Percentiles rank a stretch among this genome's conserved stretches.
Conservation (phyloP, 2,888 invertebrate species). For the Pseudococcus jackbeardsleyi region DNA sequence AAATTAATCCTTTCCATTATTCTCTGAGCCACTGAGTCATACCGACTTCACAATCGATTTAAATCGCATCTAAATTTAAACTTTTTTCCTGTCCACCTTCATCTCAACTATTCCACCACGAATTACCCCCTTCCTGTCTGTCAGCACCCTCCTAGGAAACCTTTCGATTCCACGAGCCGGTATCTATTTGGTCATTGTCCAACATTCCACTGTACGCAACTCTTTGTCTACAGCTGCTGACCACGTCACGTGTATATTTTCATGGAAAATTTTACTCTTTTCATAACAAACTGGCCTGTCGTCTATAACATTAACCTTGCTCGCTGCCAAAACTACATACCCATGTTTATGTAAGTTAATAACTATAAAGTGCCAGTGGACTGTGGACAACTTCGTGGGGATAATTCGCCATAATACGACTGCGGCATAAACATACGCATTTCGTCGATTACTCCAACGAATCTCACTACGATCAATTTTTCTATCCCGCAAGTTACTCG, state of each 20-base stretch:
- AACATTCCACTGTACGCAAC: neutral
- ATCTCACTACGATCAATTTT: neutral
- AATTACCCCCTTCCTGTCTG: too few relatives aligned
- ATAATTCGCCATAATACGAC: neutral
- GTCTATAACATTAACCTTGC: conserved; percentile 14
- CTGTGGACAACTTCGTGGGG: neutral
- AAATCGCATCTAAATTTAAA: too few relatives aligned
- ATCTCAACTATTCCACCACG: too few relatives aligned
- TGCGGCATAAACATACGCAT: neutral
- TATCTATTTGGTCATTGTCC: neutral
- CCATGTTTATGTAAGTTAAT: conserved; percentile 36
- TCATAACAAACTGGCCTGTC: too few relatives aligned
- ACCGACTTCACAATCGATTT: too few relatives aligned
- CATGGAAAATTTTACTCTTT: neutral
- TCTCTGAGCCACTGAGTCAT: too few relatives aligned
- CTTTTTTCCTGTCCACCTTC: too few relatives aligned
- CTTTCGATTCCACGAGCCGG: neutral
- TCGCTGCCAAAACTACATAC: conserved; percentile 24
- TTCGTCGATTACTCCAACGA: neutral
- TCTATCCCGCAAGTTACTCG: neutral
- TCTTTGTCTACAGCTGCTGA: neutral
- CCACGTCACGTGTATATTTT: neutral
- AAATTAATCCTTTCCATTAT: too few relatives aligned
- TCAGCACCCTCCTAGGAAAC: neutral
- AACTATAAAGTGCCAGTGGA: conserved; percentile 13